Evolutionary conservation across 2,113 vertebrate genomes (phyloP).

Genomic region (Epinephelus moara): DNA sequence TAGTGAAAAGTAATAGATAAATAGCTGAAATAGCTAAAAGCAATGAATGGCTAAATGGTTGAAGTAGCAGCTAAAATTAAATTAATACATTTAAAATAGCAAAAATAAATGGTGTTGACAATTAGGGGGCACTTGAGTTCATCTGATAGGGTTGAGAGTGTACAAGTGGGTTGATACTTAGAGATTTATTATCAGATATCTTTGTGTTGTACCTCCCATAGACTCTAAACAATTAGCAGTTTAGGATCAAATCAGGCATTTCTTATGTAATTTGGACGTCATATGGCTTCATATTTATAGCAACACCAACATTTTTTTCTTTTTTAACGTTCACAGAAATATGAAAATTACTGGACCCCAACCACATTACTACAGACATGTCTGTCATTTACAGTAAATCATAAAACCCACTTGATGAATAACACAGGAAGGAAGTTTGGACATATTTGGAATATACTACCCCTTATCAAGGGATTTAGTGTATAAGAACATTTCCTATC

Average conservation of each 20-base stretch:
- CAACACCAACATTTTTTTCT: not conserved
- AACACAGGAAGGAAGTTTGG: slow-evolving; percentile 27
- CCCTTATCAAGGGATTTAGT: slow-evolving; percentile 55
- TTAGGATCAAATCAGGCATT: slow-evolving; percentile 3
- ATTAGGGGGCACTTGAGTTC: not conserved
- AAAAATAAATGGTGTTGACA: not conserved
- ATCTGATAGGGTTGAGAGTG: not conserved
- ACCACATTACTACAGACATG: not conserved
- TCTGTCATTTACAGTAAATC: slow-evolving; percentile 23
- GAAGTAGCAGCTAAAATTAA: not conserved
- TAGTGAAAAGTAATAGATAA: not conserved
- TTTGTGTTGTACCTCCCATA: not conserved
- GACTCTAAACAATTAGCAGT: not conserved
- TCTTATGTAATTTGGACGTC: not conserved
- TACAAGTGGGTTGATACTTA: not conserved
- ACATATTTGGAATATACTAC: slow-evolving; percentile 34
- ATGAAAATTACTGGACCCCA: not conserved
- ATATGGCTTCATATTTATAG: not conserved
- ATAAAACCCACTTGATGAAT: slow-evolving; percentile 42
- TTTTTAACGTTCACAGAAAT: not conserved
- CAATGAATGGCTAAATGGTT: not conserved
- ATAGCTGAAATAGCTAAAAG: not conserved
- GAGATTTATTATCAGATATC: not conserved
- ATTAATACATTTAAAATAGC: not conserved
- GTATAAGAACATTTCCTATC: slow-evolving; percentile 59